Conservation (phyloP, 64 coral and sea anemone genomes). For the Catalaphyllia jardinei region DNA sequence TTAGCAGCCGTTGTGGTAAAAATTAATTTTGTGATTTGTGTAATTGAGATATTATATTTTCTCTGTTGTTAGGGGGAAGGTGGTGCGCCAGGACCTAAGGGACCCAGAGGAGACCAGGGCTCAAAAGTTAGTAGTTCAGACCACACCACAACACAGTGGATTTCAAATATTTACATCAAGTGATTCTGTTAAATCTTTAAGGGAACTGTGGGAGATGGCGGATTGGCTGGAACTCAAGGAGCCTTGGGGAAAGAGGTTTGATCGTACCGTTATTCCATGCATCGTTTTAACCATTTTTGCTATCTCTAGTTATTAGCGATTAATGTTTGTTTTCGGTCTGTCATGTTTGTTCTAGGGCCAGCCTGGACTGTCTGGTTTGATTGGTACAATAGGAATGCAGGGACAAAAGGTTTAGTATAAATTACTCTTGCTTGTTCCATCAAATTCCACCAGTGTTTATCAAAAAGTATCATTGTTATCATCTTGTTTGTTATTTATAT, state of each 20-base stretch:
- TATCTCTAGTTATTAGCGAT: neutral
- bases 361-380: slow-evolving; percentile 26
- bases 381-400: slow-evolving; percentile 25
- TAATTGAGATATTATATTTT: neutral
- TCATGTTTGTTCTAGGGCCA: neutral
- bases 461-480: neutral
- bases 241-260: slow-evolving; percentile 36
- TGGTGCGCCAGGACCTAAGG: slow-evolving; percentile 47
- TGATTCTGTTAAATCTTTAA: neutral
- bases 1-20: too few relatives aligned
- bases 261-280: neutral
- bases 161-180: neutral
- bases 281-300: neutral
- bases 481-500: neutral
- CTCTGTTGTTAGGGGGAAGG: slow-evolving; percentile 34
- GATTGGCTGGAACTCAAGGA: slow-evolving; percentile 36
- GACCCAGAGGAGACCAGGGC: slow-evolving; percentile 43
- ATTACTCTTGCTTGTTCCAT: neutral
- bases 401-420: slow-evolving; percentile 36
- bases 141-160: too few relatives aligned
- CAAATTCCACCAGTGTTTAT: neutral
- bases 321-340: neutral
- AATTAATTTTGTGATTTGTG: too few relatives aligned
- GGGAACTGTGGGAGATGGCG: slow-evolving; percentile 43
- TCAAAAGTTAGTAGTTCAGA: slow-evolving; percentile 20